phyloP scores from a whole-genome alignment of 1,140 invertebrate genomes.

The Drosophila funebris region DNA sequence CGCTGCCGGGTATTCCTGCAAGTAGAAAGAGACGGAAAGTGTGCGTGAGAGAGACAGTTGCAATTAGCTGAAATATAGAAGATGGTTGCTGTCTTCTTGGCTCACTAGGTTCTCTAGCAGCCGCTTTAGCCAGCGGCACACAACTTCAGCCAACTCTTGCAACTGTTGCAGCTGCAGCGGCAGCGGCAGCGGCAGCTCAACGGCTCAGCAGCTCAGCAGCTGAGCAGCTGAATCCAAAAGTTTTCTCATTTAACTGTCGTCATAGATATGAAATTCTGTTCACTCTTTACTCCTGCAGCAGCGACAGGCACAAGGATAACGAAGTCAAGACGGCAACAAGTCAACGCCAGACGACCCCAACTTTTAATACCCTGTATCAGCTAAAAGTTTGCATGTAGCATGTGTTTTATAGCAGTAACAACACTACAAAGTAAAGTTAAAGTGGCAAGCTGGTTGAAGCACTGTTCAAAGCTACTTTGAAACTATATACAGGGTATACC shows the following conservation, averaged over 20 bases:
- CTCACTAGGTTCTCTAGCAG: neutral
- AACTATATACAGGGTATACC: too few relatives aligned
- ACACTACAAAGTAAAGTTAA: too few relatives aligned
- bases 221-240: conserved; percentile 46
- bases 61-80: conserved; percentile 10
- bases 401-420: too few relatives aligned
- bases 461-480: too few relatives aligned
- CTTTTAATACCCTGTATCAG: too few relatives aligned
- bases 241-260: conserved; percentile 75
- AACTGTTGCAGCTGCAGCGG: neutral
- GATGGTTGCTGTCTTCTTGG: neutral
- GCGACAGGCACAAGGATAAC: conserved; percentile 4
- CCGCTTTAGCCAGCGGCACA: too few relatives aligned
- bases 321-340: neutral
- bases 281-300: neutral
- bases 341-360: neutral
- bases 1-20: conserved; percentile 76
- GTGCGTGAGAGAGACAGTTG: neutral
- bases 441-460: too few relatives aligned
- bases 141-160: neutral
- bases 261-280: conserved; percentile 56
- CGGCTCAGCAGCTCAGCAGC: neutral
- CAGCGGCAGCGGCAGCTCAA: neutral
- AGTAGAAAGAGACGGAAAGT: conserved; percentile 1
- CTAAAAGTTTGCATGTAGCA: too few relatives aligned